A percentile compares a stretch with the other conserved stretches of the same genome.
Conservation (phyloP, 2,888 invertebrate species). For the Pyrrhosoma nymphula region DNA sequence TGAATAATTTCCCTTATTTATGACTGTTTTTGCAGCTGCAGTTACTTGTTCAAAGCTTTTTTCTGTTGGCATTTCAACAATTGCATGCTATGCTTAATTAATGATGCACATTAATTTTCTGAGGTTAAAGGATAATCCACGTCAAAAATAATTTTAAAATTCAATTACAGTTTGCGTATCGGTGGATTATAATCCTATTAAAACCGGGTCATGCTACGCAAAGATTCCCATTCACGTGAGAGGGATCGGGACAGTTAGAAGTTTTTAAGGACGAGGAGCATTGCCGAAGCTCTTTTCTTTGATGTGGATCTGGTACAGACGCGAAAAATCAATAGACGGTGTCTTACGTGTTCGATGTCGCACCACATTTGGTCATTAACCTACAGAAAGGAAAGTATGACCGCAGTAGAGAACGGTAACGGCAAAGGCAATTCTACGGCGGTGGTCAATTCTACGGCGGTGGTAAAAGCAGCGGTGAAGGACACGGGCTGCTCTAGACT, state of each 20-base stretch:
- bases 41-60: no score
- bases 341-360: neutral
- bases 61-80: no score
- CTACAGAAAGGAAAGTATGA: neutral
- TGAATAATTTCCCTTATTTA: no score
- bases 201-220: neutral
- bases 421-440: no score
- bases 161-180: neutral
- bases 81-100: neutral
- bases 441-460: no score
- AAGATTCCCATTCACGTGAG: neutral
- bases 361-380: neutral
- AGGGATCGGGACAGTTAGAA: neutral
- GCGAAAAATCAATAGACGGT: neutral
- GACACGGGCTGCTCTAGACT: no score
- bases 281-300: neutral
- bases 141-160: neutral
- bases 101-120: neutral
- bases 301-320: neutral
- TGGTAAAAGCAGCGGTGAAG: no score
- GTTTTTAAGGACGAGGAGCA: neutral
- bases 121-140: neutral
- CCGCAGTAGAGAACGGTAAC: neutral
- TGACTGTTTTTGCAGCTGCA: no score
- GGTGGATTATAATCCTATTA: neutral